These are phyloP conservation scores for Rousettus madagascariensis DNA, from an alignment of 2,797 vertebrate genomes.

Conservation along the genomic window DNA sequence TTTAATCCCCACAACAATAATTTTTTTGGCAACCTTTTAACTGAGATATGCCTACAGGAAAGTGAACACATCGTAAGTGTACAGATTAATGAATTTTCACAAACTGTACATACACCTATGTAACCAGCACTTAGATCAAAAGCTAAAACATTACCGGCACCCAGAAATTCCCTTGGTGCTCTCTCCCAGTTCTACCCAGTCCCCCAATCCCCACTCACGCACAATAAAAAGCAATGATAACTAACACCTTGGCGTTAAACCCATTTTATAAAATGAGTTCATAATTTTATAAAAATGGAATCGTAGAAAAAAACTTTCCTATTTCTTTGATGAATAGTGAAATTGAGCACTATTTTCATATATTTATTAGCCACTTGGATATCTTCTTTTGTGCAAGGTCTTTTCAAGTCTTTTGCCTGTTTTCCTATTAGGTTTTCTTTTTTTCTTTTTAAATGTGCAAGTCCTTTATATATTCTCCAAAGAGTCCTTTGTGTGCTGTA, in stretches of 20 bases:
- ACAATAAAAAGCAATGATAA: not conserved
- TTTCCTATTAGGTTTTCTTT: not conserved
- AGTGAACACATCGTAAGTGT: not conserved
- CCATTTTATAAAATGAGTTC: not conserved
- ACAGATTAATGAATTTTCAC: not conserved
- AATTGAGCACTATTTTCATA: not conserved
- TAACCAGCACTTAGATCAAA: not conserved
- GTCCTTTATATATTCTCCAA: not conserved
- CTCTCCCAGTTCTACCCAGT: not conserved
- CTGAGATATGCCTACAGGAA: not conserved
- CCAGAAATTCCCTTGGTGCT: not conserved
- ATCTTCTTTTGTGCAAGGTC: not conserved
- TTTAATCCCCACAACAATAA: not conserved
- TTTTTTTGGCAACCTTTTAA: not conserved
- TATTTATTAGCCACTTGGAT: not conserved
- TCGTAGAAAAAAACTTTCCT: not conserved
- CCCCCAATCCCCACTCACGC: no score
- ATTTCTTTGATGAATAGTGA: not conserved
- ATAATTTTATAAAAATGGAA: not conserved
- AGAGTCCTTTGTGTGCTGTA: not conserved
- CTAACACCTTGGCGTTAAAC: not conserved
- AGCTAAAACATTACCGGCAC: not conserved
- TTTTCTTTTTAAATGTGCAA: not conserved
- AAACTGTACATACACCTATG: not conserved
- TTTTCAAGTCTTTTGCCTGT: not conserved